Percentiles rank a stretch among this genome's conserved stretches.
Evolutionary conservation across 1,140 invertebrate species (phyloP).

Genomic region (Drosophila pectinifera): DNA sequence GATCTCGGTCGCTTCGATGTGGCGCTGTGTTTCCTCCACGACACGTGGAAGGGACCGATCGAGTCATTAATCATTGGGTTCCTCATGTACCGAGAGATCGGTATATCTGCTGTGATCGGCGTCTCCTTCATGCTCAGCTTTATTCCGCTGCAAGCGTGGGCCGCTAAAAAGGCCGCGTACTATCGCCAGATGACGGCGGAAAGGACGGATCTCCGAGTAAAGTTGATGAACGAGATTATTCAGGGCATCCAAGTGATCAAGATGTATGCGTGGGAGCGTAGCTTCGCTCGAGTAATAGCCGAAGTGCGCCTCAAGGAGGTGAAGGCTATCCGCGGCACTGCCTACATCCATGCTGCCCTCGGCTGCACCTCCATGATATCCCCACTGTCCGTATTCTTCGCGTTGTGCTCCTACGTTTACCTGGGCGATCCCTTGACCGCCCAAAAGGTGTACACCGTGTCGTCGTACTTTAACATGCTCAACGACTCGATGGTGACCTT

Average conservation of each 20-base stretch:
- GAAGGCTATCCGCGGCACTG: constrained; percentile 86
- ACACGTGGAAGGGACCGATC: constrained; percentile 90
- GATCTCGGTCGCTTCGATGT: constrained; percentile 91
- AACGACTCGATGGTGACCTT: constrained; percentile 90
- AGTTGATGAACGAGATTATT: constrained; percentile 94
- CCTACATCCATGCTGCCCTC: constrained; percentile 76
- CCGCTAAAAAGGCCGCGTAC: constrained; percentile 89
- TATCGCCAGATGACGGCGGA: constrained; percentile 86
- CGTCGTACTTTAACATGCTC: constrained; percentile 90
- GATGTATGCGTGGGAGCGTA: constrained; percentile 96
- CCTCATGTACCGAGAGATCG: constrained; percentile 91
- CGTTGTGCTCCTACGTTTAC: constrained; percentile 91
- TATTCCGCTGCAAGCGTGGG: constrained; percentile 93
- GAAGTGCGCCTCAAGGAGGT: constrained; percentile 87
- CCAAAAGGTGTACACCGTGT: constrained; percentile 91
- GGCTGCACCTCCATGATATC: constrained; percentile 88
- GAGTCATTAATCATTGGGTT: constrained; percentile 91
- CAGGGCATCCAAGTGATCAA: constrained; percentile 93
- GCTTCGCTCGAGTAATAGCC: constrained; percentile 90
- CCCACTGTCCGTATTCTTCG: constrained; percentile 91
- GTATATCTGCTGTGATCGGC: constrained; percentile 90
- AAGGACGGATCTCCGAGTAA: constrained; percentile 92
- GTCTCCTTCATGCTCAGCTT: constrained; percentile 92
- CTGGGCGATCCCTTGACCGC: constrained; percentile 88
- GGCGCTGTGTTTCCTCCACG: constrained; percentile 88